Percentiles rank a stretch among this genome's conserved stretches.
Conservation (phyloP, 1,140 invertebrate species). For the Drosophila nasuta region DNA sequence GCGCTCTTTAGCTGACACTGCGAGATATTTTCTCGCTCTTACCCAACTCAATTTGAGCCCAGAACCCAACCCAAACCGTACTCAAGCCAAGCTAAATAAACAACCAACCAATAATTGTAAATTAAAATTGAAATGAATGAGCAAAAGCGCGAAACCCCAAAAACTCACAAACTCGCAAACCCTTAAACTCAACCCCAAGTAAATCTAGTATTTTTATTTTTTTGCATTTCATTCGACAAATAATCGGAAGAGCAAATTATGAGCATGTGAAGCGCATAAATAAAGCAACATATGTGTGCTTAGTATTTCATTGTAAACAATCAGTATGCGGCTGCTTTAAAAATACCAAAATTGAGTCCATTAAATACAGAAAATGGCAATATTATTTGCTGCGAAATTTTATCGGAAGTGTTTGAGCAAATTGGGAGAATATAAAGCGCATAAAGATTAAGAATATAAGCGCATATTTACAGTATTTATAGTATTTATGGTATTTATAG, state of each 20-base stretch:
- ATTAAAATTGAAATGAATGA: conserved; percentile 79
- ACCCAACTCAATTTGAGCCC: conserved; percentile 14
- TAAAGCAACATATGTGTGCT: not conserved
- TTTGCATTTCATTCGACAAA: not conserved
- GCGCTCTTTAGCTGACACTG: conserved; percentile 36
- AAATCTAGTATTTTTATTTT: not conserved
- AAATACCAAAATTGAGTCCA: no score
- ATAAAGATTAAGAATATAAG: no score
- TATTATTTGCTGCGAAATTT: no score
- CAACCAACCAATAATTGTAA: conserved; percentile 76
- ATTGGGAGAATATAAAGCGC: no score
- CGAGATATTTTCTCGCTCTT: conserved; percentile 4
- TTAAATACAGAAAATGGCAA: no score
- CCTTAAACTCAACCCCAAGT: no score
- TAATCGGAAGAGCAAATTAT: not conserved
- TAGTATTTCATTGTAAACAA: not conserved
- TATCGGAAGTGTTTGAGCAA: no score
- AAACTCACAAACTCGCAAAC: no score
- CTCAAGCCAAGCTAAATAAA: conserved; percentile 21
- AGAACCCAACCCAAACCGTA: conserved; percentile 9
- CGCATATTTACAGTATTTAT: no score
- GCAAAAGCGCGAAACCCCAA: not conserved
- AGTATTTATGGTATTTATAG: no score
- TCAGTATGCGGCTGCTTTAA: no score
- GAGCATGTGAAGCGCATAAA: not conserved